phyloP scores from a whole-genome alignment of 2,888 invertebrate genomes.

The Helleia helle region DNA sequence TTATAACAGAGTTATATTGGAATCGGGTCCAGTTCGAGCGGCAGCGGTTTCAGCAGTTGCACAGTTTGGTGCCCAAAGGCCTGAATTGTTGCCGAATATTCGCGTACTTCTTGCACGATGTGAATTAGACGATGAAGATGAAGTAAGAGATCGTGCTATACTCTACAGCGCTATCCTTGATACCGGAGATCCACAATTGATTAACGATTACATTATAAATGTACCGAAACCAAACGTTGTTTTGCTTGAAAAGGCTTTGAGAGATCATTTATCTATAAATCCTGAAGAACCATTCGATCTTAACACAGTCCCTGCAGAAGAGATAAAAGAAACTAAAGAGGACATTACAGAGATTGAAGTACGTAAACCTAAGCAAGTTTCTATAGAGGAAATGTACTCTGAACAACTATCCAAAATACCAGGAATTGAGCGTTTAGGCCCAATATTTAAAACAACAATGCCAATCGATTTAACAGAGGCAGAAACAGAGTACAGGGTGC shows the following conservation, averaged over 20 bases:
- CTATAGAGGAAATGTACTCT: constrained; percentile 89
- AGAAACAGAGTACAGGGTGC: constrained; percentile 96
- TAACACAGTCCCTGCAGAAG: constrained; percentile 87
- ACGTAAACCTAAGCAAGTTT: constrained; percentile 89
- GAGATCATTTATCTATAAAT: constrained; percentile 83
- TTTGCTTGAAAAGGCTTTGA: constrained; percentile 89
- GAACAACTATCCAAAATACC: constrained; percentile 88
- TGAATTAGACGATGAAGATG: constrained; percentile 97
- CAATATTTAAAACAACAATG: constrained; percentile 89
- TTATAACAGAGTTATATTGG: constrained; percentile 94
- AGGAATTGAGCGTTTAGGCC: constrained; percentile 87
- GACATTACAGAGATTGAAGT: constrained; percentile 79
- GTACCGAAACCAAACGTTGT: constrained; percentile 87
- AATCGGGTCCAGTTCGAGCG: constrained; percentile 95
- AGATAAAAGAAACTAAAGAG: constrained; percentile 87
- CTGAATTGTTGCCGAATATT: constrained; percentile 78
- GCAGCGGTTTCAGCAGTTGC: constrained; percentile 98
- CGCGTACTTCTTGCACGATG: constrained; percentile 85
- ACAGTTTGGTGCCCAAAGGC: constrained; percentile 97
- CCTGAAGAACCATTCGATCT: constrained; percentile 88
- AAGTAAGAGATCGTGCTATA: constrained; percentile 97
- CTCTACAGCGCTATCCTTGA: constrained; percentile 93
- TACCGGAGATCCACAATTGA: constrained; percentile 78
- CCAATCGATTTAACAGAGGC: constrained; percentile 95
- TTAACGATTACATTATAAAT: constrained; percentile 85